Evolutionary conservation across 2,888 invertebrate genomes (phyloP), one percentile per base, ranked within the genome.

Genomic region (Sphecodes monilicornis): DNA sequence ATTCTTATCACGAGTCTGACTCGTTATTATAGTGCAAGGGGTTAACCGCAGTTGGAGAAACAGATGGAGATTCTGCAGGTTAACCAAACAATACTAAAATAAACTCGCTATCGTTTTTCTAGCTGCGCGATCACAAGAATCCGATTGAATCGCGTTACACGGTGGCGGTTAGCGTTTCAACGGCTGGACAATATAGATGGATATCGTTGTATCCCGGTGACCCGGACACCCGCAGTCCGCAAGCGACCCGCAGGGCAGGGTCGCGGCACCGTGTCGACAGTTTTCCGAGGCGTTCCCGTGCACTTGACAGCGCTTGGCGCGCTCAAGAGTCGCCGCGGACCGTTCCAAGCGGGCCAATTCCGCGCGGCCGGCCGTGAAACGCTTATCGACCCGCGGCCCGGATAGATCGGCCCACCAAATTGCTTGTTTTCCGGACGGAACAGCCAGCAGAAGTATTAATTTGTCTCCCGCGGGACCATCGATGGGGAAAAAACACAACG

Each of bases 381-480:
- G 54, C 75, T 64, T 29, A 66, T n/a, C 73, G 36, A 70, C 70
- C 39, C 29, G 29, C 36, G n/a, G 80, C 74, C 71, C 71, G 76
- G 81, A 75, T 29, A 76, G 82, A 82, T 81, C 76, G 82, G 29
- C 60, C 29, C 75, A 81, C 71, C 71, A 72, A 82, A 82, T 82
- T 82, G 82, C 81, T 81, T 81, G 76, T 81, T 81, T 76, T 76
- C 50, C n/a, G 70, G 71, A 57, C 81, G 81, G 66, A 80, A 82
- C 26, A 26, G 57, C 57, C 57, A 10, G 50, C n/a, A 50, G 50
- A n/a, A 76, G 82, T 76, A 81, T 83, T 83, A 72, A 83, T 81
- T 83, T 66, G 60, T 1, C 18, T 18, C 36, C 36, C 66, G 22
- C 66, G 41, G 29, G 60, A 32, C 16, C 29, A 6, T 22, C 46